phyloP scores from a whole-genome alignment of 2,888 invertebrate species.

The Toxonevra muliebris region DNA sequence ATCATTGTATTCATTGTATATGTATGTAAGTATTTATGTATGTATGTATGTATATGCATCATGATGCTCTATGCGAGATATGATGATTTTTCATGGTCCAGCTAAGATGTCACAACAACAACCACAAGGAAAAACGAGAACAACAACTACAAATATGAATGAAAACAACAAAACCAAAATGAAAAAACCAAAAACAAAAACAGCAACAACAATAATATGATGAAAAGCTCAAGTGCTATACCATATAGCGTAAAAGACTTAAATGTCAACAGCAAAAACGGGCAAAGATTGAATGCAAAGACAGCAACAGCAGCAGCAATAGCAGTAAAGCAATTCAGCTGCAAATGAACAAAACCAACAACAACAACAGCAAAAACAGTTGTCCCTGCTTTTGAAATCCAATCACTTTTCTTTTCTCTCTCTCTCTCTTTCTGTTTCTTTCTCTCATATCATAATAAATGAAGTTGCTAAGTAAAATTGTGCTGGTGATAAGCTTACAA shows the following conservation, averaged over 20 bases:
- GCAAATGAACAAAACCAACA: no score
- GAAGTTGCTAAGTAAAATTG: slow-evolving; percentile 1
- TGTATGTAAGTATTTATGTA: no score
- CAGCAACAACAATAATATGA: no score
- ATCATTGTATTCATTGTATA: no score
- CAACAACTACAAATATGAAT: no score
- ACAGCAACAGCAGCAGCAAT: background rate
- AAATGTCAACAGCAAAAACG: background rate
- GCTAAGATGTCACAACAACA: slow-evolving; percentile 20
- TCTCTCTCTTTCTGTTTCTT: background rate
- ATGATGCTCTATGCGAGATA: slow-evolving; percentile 1
- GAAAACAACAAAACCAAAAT: no score
- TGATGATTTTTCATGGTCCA: slow-evolving; percentile 29
- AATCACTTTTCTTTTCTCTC: no score
- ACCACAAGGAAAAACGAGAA: no score
- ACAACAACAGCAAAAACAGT: no score
- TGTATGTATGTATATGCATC: background rate
- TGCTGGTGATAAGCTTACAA: background rate
- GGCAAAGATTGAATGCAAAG: slow-evolving; percentile 6
- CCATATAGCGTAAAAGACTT: slow-evolving; percentile 5
- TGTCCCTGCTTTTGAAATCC: no score
- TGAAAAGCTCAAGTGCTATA: background rate
- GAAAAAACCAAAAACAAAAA: no score
- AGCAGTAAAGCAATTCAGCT: no score
- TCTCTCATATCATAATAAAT: slow-evolving; percentile 6